Percentiles rank a stretch among this genome's conserved stretches.
phyloP scores from a whole-genome alignment of 2,113 vertebrate species.

The Tyto alba region DNA sequence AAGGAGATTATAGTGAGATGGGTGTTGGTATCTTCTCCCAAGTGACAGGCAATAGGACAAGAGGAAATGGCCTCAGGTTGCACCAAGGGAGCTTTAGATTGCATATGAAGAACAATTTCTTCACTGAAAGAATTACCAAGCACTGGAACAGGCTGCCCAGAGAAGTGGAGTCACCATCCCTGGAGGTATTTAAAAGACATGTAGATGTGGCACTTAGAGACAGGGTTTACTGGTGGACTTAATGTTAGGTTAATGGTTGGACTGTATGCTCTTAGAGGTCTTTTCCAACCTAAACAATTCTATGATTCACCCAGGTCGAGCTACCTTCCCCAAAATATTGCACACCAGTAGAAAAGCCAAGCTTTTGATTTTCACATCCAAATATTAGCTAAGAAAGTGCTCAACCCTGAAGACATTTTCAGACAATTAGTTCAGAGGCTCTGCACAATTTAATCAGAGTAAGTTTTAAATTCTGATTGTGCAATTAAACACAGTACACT shows the following conservation, averaged over 20 bases:
- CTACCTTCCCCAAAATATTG: not conserved
- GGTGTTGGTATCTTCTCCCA: not conserved
- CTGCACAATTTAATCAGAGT: constrained; percentile 43
- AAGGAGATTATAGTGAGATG: not conserved
- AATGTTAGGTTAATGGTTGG: not conserved
- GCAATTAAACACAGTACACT: constrained; percentile 41
- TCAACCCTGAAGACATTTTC: not conserved
- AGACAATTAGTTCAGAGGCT: constrained; percentile 30
- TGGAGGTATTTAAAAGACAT: not conserved
- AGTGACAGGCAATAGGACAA: not conserved
- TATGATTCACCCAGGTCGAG: not conserved
- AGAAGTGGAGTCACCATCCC: not conserved
- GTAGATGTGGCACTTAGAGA: not conserved
- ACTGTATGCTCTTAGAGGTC: not conserved
- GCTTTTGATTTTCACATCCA: not conserved
- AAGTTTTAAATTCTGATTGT: constrained; percentile 35
- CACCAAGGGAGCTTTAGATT: too few relatives aligned
- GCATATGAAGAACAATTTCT: too few relatives aligned
- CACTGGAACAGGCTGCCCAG: not conserved
- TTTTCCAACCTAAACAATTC: not conserved
- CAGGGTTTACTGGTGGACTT: not conserved
- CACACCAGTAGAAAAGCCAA: not conserved
- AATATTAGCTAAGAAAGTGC: not conserved
- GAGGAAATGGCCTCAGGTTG: not conserved
- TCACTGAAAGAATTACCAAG: not conserved